Percentiles rank a stretch among this genome's conserved stretches.
These are phyloP conservation scores for Diplolepis rosae DNA, from an alignment of 2,888 invertebrate species.

Conservation along the genomic window DNA sequence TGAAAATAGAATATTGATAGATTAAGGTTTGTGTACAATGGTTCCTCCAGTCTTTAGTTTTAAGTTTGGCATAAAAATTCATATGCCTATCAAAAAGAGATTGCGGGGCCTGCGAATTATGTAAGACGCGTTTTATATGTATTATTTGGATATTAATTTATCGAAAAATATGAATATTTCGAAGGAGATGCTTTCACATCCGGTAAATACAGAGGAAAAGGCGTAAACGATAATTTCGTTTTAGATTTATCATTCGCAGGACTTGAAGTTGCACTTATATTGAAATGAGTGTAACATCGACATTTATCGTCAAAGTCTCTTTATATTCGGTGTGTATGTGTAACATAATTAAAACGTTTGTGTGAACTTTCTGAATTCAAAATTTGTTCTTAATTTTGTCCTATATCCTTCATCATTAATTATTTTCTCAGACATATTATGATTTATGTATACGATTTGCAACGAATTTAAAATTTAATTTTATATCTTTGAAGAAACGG, in stretches of 20 bases:
- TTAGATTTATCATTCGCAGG: conserved; percentile 11
- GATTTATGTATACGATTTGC: too few relatives aligned
- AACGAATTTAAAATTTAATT: too few relatives aligned
- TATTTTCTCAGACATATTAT: too few relatives aligned
- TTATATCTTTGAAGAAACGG: too few relatives aligned
- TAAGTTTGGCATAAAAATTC: background rate
- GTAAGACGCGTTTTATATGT: conserved; percentile 32
- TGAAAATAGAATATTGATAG: conserved; percentile 31
- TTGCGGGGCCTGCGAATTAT: conserved; percentile 14
- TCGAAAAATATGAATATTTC: conserved; percentile 36
- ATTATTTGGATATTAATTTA: conserved; percentile 49
- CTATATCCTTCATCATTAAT: background rate
- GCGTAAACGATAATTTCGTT: background rate
- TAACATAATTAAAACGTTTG: conserved; percentile 62
- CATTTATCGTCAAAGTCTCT: conserved; percentile 24
- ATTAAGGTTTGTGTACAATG: conserved; percentile 27
- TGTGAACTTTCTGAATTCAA: conserved; percentile 34
- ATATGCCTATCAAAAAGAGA: background rate
- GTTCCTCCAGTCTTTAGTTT: conserved; percentile 20
- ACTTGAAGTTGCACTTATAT: conserved; percentile 43
- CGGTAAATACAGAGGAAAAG: background rate
- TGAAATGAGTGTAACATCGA: conserved; percentile 33
- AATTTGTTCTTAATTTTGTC: background rate
- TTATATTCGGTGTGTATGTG: conserved; percentile 61
- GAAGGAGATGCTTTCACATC: conserved; percentile 42